Conservation (phyloP, 2,113 vertebrate genomes). For the Nesoenas mayeri region DNA sequence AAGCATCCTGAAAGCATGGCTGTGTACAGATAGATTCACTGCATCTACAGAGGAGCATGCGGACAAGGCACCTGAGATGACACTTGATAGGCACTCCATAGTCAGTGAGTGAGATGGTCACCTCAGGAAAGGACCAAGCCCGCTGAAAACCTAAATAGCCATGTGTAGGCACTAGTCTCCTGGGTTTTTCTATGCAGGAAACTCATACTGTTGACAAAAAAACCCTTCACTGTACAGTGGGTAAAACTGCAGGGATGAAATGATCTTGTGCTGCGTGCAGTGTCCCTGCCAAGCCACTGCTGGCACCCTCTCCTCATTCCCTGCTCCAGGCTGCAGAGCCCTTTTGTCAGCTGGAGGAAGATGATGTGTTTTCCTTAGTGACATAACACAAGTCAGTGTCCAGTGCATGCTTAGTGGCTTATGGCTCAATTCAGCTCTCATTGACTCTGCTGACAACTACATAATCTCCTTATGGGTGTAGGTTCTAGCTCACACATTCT, state of each 20-base stretch:
- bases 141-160: background rate
- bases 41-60: background rate
- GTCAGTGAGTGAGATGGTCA: background rate
- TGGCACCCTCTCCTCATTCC: background rate
- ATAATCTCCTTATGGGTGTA: background rate
- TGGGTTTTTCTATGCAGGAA: background rate
- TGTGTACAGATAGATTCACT: background rate
- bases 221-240: fast-evolving
- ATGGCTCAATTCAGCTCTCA: background rate
- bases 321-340: background rate
- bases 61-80: background rate
- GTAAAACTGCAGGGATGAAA: background rate
- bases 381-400: background rate
- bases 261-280: background rate
- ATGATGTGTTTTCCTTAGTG: background rate
- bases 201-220: background rate
- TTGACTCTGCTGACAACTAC: too few relatives aligned
- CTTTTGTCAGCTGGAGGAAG: background rate
- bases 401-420: background rate
- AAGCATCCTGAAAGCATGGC: background rate
- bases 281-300: background rate
- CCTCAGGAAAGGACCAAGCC: background rate
- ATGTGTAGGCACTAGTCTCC: background rate
- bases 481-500: background rate
- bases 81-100: background rate